Evolutionary conservation across 2,888 invertebrate species (phyloP).

Genomic region (Rhingia campestris): DNA sequence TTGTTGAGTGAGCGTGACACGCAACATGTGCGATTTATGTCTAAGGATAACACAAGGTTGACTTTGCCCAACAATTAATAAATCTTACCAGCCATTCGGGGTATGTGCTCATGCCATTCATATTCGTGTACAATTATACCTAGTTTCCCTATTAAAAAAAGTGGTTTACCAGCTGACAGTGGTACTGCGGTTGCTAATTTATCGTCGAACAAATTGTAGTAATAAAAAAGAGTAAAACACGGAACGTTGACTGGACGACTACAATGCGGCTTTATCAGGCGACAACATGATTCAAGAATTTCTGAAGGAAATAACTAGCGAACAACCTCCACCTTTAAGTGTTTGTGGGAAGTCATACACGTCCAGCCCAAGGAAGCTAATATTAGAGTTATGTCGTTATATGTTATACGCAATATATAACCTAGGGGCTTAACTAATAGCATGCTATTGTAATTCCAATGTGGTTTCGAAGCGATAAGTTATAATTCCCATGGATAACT

Average conservation of each 20-base stretch:
- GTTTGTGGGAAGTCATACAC: slow-evolving; percentile 41
- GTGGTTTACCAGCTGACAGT: slow-evolving; percentile 27
- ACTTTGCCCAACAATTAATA: slow-evolving; percentile 73
- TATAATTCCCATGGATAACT: slow-evolving; percentile 64
- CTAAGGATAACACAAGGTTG: slow-evolving; percentile 69
- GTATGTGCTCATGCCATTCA: not conserved
- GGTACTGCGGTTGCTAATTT: slow-evolving; percentile 58
- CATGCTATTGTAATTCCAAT: slow-evolving; percentile 67
- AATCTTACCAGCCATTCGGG: slow-evolving; percentile 54
- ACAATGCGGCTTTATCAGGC: slow-evolving; percentile 73
- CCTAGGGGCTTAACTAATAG: slow-evolving; percentile 26
- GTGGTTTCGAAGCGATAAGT: slow-evolving; percentile 60
- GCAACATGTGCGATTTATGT: slow-evolving; percentile 74
- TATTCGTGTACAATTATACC: not conserved
- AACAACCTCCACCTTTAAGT: slow-evolving; percentile 66
- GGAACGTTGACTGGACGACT: slow-evolving; percentile 59
- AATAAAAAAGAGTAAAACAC: slow-evolving; percentile 40
- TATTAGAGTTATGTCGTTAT: not conserved
- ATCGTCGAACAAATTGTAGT: slow-evolving; percentile 72
- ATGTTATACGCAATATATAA: slow-evolving; percentile 17
- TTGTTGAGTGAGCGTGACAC: slow-evolving; percentile 57
- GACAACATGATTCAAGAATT: slow-evolving; percentile 72
- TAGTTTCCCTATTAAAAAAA: not conserved
- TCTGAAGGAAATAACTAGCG: slow-evolving; percentile 66
- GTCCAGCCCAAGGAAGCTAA: not conserved